Percentiles rank a stretch among this genome's conserved stretches.
Conservation (phyloP, 53 echinoderm and acorn worm genomes). For the Patiria pectinifera region DNA sequence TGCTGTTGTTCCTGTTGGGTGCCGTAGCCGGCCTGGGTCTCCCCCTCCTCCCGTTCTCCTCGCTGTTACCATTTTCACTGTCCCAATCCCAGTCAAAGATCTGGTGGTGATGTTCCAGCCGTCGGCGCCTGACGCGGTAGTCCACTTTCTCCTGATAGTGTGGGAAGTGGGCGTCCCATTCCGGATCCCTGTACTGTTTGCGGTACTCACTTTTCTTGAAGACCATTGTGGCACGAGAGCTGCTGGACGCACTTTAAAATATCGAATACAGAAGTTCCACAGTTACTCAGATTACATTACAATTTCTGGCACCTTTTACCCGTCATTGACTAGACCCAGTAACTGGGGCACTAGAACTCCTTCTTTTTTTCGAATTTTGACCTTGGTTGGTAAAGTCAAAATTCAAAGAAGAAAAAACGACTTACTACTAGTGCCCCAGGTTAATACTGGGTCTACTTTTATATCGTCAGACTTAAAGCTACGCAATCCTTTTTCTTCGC, state of each 20-base stretch:
- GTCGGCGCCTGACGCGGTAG: conserved; percentile 64
- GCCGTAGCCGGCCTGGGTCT: conserved; percentile 12
- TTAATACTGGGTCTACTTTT: too few relatives aligned
- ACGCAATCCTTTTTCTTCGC: too few relatives aligned
- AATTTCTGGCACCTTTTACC: too few relatives aligned
- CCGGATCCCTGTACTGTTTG: conserved; percentile 66
- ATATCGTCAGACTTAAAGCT: too few relatives aligned
- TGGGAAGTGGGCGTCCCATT: conserved; percentile 59
- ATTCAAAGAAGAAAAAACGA: too few relatives aligned
- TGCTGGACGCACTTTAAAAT: background rate
- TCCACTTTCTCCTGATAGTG: conserved; percentile 72
- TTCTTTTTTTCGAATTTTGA: too few relatives aligned
- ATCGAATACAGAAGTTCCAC: too few relatives aligned
- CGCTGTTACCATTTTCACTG: conserved; percentile 59
- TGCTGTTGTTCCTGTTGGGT: conserved; percentile 57
- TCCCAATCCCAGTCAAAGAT: conserved; percentile 94
- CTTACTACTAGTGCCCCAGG: too few relatives aligned
- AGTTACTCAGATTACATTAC: too few relatives aligned
- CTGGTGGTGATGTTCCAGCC: conserved; percentile 84
- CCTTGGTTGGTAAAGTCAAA: too few relatives aligned
- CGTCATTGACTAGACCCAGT: too few relatives aligned
- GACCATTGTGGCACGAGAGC: conserved; percentile 51
- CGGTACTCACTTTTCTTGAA: conserved; percentile 79
- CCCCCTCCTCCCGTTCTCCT: background rate
- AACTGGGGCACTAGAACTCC: too few relatives aligned